Evolutionary conservation across 2,797 vertebrate genomes (phyloP).

Genomic region (Rhodeus uyekii): DNA sequence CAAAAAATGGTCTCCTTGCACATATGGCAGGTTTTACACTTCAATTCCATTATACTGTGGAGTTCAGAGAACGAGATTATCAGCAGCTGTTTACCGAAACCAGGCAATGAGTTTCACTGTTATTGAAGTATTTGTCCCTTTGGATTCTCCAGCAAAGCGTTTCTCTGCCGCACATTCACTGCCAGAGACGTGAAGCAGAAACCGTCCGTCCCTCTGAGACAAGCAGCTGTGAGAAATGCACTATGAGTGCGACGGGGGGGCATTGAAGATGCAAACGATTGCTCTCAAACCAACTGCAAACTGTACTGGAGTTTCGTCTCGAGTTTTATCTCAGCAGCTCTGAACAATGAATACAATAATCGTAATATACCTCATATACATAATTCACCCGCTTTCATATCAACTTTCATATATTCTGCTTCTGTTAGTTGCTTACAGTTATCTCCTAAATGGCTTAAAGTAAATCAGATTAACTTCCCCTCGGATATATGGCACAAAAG

Average conservation of each 20-base stretch:
- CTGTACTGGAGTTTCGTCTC: no score
- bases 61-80: no score
- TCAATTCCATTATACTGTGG: background rate
- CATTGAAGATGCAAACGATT: background rate
- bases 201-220: background rate
- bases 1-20: background rate
- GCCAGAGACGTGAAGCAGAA: background rate
- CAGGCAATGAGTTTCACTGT: background rate
- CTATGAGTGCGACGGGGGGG: background rate
- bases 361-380: no score
- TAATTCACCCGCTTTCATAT: no score
- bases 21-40: background rate
- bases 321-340: no score
- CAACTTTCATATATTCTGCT: no score
- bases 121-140: background rate
- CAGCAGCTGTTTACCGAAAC: background rate
- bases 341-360: no score
- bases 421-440: background rate
- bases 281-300: background rate
- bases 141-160: background rate
- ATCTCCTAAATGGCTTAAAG: background rate
- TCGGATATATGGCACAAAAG: no score
- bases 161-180: no score
- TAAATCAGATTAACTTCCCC: no score
- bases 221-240: background rate